Evolutionary conservation across 1,140 invertebrate genomes (phyloP), one percentile per base, ranked within the genome.

Genomic region (Asobara japonica): DNA sequence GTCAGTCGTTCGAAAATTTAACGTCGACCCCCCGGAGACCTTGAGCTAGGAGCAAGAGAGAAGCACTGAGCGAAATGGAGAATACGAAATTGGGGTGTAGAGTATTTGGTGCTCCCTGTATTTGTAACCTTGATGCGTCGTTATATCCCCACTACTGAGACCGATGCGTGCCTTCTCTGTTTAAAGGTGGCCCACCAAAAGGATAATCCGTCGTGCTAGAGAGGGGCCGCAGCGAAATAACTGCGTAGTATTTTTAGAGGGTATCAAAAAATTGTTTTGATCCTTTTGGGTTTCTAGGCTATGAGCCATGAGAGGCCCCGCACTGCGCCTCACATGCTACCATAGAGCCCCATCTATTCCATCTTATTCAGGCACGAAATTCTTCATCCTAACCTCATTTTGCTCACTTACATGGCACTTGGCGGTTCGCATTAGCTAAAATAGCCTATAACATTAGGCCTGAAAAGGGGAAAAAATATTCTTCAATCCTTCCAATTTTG

Each of bases 231-330:
- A 79, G 74, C 20, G 33, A 3, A 22, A n/a, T 38, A 10, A 36
- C 64, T 66, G 36, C 36, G 33, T 33, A 45, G 31, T 29, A n/a
- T 41, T 27, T 11, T 29, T n/a, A 79, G 80, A 78, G 79, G 81
- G 76, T 82, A 78, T 29, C 41, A 84, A 86, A 84, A 85, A 85
- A 79, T 81, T 85, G 84, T 85, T 85, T 84, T 83, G 82, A 84
- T 85, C 82, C 82, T 81, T 84, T 84, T 80, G 78, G 82, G 82
- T 86, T 86, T 85, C 83, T 83, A 83, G 82, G 77, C 83, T 80
- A 77, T 77, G 79, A 76, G 73, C 77, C 78, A 81, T 84, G 83
- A 86, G 85, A 18, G 48, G n/a, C 56, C 25, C 7, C 30, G 11
- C 8, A 61, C 56, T 29, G 60, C 27, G 25, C 0, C 60, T 5